phyloP scores from a whole-genome alignment of 2,888 invertebrate species.

The Mesorhabditis spiculigera region DNA sequence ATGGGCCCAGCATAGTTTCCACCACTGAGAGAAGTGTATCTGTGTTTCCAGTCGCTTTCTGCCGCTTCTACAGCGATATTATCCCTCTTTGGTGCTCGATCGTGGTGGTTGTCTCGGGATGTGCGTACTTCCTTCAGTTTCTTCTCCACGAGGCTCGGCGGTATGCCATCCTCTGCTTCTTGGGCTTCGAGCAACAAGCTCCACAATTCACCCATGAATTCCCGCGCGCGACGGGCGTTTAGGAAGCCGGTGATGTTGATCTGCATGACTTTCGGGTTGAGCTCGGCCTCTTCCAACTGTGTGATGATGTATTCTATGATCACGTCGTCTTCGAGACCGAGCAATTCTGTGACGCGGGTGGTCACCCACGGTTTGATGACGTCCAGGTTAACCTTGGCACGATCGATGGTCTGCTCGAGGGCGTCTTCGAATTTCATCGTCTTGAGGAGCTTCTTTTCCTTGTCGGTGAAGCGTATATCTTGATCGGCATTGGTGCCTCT shows the following conservation, averaged over 20 bases:
- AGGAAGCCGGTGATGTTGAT: constrained; percentile 98
- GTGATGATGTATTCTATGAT: constrained; percentile 97
- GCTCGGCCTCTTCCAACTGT: constrained; percentile 81
- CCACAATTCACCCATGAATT: constrained; percentile 98
- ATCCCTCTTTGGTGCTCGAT: not conserved
- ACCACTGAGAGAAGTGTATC: constrained; percentile 11
- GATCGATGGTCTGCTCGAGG: constrained; percentile 91
- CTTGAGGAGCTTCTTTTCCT: constrained; percentile 96
- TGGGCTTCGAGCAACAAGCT: constrained; percentile 81
- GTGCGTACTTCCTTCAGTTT: constrained; percentile 94
- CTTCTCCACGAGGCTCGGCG: constrained; percentile 85
- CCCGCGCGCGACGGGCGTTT: constrained; percentile 91
- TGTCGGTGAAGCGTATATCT: constrained; percentile 97
- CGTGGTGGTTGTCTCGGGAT: constrained; percentile 60
- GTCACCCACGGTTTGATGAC: constrained; percentile 98
- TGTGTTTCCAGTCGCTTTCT: constrained; percentile 24
- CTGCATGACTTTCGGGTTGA: constrained; percentile 63
- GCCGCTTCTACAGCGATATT: constrained; percentile 4
- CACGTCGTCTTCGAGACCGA: constrained; percentile 97
- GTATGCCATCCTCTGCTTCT: constrained; percentile 87
- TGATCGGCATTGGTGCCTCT: constrained; percentile 92
- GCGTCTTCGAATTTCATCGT: constrained; percentile 97
- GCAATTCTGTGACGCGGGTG: constrained; percentile 87
- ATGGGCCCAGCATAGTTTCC: not conserved
- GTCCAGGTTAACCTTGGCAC: constrained; percentile 95